Evolutionary conservation across 2,113 vertebrate species (phyloP).

Genomic region (Conger conger): DNA sequence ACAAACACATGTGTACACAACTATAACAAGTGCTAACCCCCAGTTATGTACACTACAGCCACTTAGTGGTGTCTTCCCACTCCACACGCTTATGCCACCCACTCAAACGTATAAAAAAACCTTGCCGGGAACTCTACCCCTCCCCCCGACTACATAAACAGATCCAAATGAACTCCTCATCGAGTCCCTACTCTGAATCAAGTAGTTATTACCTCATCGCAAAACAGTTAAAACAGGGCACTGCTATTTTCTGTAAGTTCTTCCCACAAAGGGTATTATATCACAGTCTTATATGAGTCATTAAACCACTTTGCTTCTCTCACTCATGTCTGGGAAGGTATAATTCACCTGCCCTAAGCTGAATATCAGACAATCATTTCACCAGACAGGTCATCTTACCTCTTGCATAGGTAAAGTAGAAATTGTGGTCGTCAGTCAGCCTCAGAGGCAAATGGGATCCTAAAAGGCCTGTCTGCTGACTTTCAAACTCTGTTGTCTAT

Average conservation of each 20-base stretch:
- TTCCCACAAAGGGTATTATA: conserved; percentile 28
- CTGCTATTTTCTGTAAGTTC: conserved; percentile 25
- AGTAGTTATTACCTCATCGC: conserved; percentile 44
- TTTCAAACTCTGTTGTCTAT: conserved; percentile 7
- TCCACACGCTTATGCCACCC: too few relatives aligned
- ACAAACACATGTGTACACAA: too few relatives aligned
- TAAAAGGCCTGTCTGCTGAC: conserved; percentile 11
- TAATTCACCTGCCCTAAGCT: conserved; percentile 56
- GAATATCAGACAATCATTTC: conserved; percentile 59
- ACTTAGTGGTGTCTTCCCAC: too few relatives aligned
- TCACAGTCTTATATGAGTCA: conserved; percentile 33
- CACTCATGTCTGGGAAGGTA: conserved; percentile 50
- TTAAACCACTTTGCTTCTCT: conserved; percentile 50
- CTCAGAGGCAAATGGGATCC: conserved; percentile 51
- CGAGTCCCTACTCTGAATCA: conserved; percentile 29
- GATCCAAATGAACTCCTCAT: background rate
- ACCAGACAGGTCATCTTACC: conserved; percentile 49
- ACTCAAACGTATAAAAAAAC: too few relatives aligned
- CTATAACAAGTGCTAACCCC: too few relatives aligned
- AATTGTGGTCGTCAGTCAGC: conserved; percentile 54
- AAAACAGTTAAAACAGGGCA: conserved; percentile 25
- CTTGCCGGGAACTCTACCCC: too few relatives aligned
- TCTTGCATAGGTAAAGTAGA: conserved; percentile 43
- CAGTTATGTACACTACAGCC: too few relatives aligned
- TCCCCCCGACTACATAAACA: conserved; percentile 8